A percentile compares a stretch with the other conserved stretches of the same genome.
phyloP scores from a whole-genome alignment of 1,140 invertebrate genomes.

The Macrobrachium nipponense region DNA sequence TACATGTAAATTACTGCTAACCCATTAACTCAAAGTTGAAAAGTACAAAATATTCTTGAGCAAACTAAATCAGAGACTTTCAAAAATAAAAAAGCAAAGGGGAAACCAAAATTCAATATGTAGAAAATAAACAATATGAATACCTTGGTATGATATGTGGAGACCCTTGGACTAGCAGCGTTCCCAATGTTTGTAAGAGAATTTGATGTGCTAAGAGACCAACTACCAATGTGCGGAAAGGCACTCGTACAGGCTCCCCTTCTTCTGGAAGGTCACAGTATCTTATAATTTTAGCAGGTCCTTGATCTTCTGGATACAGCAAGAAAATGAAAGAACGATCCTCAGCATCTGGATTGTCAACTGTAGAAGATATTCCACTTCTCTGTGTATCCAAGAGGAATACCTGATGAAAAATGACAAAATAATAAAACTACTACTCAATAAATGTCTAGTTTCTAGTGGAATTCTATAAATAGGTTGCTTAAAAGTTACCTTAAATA shows the following conservation, averaged over 20 bases:
- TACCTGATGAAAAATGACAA: slow-evolving; percentile 70
- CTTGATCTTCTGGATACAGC: slow-evolving; percentile 83
- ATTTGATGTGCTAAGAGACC: slow-evolving; percentile 92
- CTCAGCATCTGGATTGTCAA: slow-evolving; percentile 65
- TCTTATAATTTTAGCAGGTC: slow-evolving; percentile 12
- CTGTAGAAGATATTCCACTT: slow-evolving; percentile 59
- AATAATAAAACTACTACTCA: no score
- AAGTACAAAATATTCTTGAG: no score
- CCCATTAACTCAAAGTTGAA: no score
- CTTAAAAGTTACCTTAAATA: no score
- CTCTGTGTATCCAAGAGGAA: slow-evolving; percentile 78
- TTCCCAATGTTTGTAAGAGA: slow-evolving; percentile 89
- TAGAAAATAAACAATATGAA: background rate
- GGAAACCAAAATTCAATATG: background rate
- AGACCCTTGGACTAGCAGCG: slow-evolving; percentile 80
- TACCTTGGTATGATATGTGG: slow-evolving; percentile 73
- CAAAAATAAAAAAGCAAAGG: background rate
- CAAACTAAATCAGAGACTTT: no score
- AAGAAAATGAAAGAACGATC: slow-evolving; percentile 87
- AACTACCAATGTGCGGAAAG: slow-evolving; percentile 86
- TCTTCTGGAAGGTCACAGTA: slow-evolving; percentile 58
- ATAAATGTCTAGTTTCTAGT: no score
- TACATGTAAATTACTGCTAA: no score
- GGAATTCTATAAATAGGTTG: no score
- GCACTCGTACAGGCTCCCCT: slow-evolving; percentile 75